A percentile compares a stretch with the other conserved stretches of the same genome.
phyloP scores from a whole-genome alignment of 2,888 invertebrate species.

The Eristalinus aeneus region DNA sequence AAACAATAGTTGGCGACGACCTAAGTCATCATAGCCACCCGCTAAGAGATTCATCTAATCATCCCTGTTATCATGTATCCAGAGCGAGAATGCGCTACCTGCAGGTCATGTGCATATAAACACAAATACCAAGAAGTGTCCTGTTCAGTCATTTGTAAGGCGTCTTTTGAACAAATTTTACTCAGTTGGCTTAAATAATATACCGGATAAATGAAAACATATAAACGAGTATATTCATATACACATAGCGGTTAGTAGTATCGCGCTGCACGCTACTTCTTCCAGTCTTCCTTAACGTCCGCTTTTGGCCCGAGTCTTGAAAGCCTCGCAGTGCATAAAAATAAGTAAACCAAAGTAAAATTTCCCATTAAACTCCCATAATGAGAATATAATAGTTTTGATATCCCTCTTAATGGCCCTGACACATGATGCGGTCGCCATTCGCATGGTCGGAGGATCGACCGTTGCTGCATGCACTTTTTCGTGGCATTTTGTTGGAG shows the following conservation, averaged over 20 bases:
- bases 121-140: not conserved
- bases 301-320: not conserved
- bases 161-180: not conserved
- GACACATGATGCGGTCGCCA: conserved; percentile 48
- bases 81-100: not conserved
- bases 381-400: conserved; percentile 63
- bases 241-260: too few species aligned
- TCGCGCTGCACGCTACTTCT: not conserved
- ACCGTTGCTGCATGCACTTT: conserved; percentile 25
- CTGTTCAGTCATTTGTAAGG: not conserved
- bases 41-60: too few species aligned
- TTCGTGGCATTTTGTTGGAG: conserved; percentile 19
- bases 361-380: conserved; percentile 43
- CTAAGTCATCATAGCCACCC: too few species aligned
- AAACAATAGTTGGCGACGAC: too few species aligned
- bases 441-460: conserved; percentile 42
- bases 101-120: not conserved
- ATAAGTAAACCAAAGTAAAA: conserved; percentile 27
- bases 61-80: too few species aligned
- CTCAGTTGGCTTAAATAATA: not conserved
- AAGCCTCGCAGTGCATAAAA: conserved; percentile 26
- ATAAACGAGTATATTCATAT: too few species aligned
- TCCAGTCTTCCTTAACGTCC: not conserved
- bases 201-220: not conserved
- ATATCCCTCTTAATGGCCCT: conserved; percentile 53